These are phyloP conservation scores for Pristionchus exspectatus DNA, from an alignment of 2,888 invertebrate species.

Conservation along the genomic window DNA sequence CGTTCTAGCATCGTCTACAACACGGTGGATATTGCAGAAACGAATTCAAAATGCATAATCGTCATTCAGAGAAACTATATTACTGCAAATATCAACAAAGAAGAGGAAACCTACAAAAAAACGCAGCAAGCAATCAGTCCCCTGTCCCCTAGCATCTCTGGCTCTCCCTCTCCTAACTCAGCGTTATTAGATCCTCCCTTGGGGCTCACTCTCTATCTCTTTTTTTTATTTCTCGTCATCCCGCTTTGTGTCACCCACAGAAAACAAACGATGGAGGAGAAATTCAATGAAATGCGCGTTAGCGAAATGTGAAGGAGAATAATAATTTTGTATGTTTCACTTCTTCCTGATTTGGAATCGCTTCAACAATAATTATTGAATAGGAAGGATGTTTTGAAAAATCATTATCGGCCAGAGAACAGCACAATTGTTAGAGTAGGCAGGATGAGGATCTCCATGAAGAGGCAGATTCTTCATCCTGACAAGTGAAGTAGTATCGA, in stretches of 20 bases:
- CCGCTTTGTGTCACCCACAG: neutral
- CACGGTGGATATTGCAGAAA: neutral
- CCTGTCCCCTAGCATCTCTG: neutral
- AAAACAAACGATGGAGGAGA: neutral
- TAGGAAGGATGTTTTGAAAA: too few species aligned
- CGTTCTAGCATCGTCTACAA: neutral
- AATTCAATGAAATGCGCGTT: neutral
- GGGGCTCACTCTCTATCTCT: slow-evolving; percentile 2
- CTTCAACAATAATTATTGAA: too few species aligned
- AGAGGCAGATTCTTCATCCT: too few species aligned
- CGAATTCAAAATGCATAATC: too few species aligned
- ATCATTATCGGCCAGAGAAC: too few species aligned
- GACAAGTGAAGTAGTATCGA: too few species aligned
- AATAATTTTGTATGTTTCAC: neutral
- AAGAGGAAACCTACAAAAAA: neutral
- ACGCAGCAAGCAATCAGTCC: neutral
- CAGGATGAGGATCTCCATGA: too few species aligned
- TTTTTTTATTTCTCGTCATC: neutral
- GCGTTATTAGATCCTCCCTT: slow-evolving; percentile 42
- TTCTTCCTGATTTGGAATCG: too few species aligned
- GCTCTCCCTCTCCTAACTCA: neutral
- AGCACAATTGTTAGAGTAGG: too few species aligned
- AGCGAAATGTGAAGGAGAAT: neutral
- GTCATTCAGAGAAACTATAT: neutral
- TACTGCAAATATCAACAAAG: neutral